Base-by-base conservation (phyloP, 1,140 invertebrate genomes). In the Hycleus phaleratus region DNA sequence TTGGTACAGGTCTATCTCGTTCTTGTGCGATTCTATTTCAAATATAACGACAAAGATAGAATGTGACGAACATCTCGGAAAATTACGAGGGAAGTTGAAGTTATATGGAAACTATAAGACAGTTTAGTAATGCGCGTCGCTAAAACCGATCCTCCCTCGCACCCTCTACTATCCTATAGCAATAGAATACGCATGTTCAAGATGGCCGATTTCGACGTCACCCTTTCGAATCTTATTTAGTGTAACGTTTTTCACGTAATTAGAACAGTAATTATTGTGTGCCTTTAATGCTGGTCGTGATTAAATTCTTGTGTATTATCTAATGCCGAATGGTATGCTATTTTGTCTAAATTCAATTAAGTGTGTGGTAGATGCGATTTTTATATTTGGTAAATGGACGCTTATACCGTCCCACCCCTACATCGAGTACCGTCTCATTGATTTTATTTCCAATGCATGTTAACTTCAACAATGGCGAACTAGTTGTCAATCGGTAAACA, bases 401-500 rank as follows among this genome's bases (percentile, higher is more conserved):
- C 38, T 40, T 51, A 46, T 25, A 12, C 2, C 18, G 58, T 46
- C 39, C 55, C 44, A 43, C 49, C 48, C 49, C 59, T 46, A 44
- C 3, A 32, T 53, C 49, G 55, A 54, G 59, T 54, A 58, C 58
- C 51, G 45, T 58, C 47, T 59, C 58, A 65, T 65, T 54, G 63
- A 65, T 65, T 65, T 64, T 62, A 62, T 65, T 65, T 65, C 58
- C 61, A 49, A 59, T 59, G 47, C 59, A 62, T 58, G 61, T 59
- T 60, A 55, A 49, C 54, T 54, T 47, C 60, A 49, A 64, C 60
- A 65, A 64, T 64, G 60, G 63, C 63, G 59, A 57, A 46, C 32
- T 32, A 32, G 32, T 32, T 32, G 32, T 32, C 7, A 7, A 32
- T 7, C 32, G 32, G 32, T 32, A 32, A 32, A 32, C 32, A 32